Conservation (phyloP, 2,888 invertebrate genomes). For the Machimus atricapillus region DNA sequence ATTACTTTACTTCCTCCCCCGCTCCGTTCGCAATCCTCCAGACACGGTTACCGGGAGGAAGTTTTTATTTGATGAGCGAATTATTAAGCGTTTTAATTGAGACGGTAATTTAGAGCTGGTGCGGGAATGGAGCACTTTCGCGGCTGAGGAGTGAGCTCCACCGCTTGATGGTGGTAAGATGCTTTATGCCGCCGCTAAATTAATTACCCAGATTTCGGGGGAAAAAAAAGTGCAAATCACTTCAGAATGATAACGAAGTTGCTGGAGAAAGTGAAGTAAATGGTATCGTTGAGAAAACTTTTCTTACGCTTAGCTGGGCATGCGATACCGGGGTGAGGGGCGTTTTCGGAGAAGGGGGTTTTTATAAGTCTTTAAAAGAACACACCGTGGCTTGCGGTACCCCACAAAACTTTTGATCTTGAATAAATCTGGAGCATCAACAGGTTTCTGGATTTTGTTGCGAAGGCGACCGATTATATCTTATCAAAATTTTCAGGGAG, state of each 20-base stretch:
- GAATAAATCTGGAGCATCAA: conserved; percentile 4
- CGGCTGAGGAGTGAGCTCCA: neutral
- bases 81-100: conserved; percentile 39
- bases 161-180: neutral
- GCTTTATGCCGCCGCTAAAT: conserved; percentile 25
- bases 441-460: neutral
- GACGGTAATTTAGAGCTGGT: conserved; percentile 23
- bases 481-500: neutral
- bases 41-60: conserved; percentile 19
- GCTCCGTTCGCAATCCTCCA: neutral
- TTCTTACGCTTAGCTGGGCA: neutral
- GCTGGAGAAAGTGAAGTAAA: conserved; percentile 22
- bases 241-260: conserved; percentile 37
- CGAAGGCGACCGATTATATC: neutral
- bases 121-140: neutral
- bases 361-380: conserved; percentile 1
- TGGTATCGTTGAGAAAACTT: conserved; percentile 26
- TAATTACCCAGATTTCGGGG: conserved; percentile 25
- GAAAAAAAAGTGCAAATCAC: conserved; percentile 32
- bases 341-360: neutral
- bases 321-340: neutral
- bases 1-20: neutral
- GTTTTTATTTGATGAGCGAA: conserved; percentile 40
- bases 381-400: neutral
- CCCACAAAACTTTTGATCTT: conserved; percentile 9